phyloP scores from a whole-genome alignment of 92 coral and sea anemone species.

The Zoanthus sansibaricus region DNA sequence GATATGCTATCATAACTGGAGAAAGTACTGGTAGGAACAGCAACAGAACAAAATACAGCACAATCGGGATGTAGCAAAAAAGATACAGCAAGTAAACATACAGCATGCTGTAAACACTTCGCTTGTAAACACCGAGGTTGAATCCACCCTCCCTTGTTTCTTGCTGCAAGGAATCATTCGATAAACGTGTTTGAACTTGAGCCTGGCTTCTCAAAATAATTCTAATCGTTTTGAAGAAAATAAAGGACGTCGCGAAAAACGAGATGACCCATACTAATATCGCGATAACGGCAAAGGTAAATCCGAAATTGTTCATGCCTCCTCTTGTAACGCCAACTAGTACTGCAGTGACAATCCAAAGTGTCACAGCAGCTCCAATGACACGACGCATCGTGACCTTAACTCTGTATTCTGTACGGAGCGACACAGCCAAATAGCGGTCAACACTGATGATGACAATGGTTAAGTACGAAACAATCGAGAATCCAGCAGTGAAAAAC shows the following conservation, averaged over 20 bases:
- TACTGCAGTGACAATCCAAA: slow-evolving; percentile 6
- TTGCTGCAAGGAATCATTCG: background rate
- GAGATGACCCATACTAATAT: slow-evolving; percentile 20
- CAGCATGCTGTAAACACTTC: slow-evolving; percentile 21
- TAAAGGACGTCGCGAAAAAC: slow-evolving; percentile 6
- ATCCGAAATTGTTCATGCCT: background rate
- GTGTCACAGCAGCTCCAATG: background rate
- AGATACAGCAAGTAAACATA: background rate
- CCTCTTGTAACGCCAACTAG: slow-evolving; percentile 18
- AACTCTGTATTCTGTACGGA: slow-evolving; percentile 4
- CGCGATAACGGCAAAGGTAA: background rate
- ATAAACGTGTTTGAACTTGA: slow-evolving; percentile 1
- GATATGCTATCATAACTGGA: background rate
- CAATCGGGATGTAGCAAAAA: slow-evolving; percentile 12
- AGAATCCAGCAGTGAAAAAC: slow-evolving; percentile 18
- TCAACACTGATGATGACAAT: slow-evolving; percentile 1
- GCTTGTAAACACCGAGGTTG: slow-evolving; percentile 16
- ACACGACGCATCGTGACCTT: slow-evolving; percentile 9
- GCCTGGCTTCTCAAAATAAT: background rate
- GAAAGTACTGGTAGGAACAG: background rate
- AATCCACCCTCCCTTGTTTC: background rate
- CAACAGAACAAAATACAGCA: background rate
- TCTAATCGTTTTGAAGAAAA: slow-evolving; percentile 17
- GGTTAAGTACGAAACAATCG: slow-evolving; percentile 11
- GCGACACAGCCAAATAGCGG: slow-evolving; percentile 21